Conservation (phyloP, 1,140 invertebrate species). For the Meloidogyne floridensis region DNA sequence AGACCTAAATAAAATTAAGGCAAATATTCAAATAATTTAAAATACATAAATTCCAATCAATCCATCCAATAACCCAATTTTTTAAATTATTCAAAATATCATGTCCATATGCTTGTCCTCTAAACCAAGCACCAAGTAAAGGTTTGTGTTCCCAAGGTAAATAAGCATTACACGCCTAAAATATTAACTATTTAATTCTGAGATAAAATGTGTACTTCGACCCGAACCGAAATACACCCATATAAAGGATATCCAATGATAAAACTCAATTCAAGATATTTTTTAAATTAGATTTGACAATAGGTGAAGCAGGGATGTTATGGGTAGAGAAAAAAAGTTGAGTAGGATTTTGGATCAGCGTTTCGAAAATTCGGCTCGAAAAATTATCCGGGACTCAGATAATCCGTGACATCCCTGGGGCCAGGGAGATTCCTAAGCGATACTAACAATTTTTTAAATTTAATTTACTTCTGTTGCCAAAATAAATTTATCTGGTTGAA, state of each 20-base stretch:
- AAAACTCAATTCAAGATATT: too few relatives aligned
- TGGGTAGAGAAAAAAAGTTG: too few relatives aligned
- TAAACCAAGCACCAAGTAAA: slow-evolving; percentile 39
- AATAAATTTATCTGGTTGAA: slow-evolving; percentile 76
- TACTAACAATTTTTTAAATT: not conserved
- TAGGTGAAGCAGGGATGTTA: too few relatives aligned
- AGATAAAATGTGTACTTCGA: too few relatives aligned
- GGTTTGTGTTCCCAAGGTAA: slow-evolving; percentile 33
- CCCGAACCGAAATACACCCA: too few relatives aligned
- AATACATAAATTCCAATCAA: slow-evolving; percentile 80
- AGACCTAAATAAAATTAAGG: slow-evolving; percentile 16
- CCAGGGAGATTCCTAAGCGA: too few relatives aligned
- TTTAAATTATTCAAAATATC: slow-evolving; percentile 71
- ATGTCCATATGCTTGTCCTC: slow-evolving; percentile 38
- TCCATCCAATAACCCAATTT: slow-evolving; percentile 50
- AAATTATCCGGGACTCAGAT: too few relatives aligned
- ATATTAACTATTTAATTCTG: not conserved
- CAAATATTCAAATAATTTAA: slow-evolving; percentile 2
- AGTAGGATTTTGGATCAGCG: too few relatives aligned
- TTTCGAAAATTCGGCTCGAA: too few relatives aligned
- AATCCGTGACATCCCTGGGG: too few relatives aligned
- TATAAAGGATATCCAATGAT: too few relatives aligned
- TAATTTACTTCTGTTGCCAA: slow-evolving; percentile 77
- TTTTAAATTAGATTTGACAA: too few relatives aligned
- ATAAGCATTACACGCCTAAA: slow-evolving; percentile 39